phyloP scores from a whole-genome alignment of 2,797 vertebrate species.

The Hybognathus amarus region DNA sequence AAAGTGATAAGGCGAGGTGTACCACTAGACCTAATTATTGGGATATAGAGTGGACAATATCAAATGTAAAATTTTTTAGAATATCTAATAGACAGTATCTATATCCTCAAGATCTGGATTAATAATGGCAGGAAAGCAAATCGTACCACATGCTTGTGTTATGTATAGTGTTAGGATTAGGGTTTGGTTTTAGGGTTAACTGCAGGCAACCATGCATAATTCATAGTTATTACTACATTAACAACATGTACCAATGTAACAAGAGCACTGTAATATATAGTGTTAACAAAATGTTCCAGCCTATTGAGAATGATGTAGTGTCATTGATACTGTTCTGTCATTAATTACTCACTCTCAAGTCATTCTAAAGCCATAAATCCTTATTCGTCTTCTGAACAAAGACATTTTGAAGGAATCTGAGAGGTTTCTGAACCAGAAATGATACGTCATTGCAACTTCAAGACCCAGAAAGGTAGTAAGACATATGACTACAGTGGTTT shows the following conservation, averaged over 20 bases:
- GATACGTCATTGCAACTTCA: too few species aligned
- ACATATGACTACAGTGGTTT: too few species aligned
- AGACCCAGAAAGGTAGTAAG: too few species aligned
- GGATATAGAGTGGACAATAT: background rate
- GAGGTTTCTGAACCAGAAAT: too few species aligned
- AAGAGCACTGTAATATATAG: background rate
- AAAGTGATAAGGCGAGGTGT: background rate
- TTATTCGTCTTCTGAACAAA: too few species aligned
- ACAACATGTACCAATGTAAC: background rate
- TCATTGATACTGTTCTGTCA: too few species aligned
- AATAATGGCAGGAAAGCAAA: background rate
- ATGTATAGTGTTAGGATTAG: background rate
- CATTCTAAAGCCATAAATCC: too few species aligned
- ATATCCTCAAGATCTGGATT: background rate
- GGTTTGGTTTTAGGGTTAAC: background rate
- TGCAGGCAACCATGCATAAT: background rate
- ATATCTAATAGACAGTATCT: background rate
- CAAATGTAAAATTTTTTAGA: background rate
- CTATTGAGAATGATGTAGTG: background rate
- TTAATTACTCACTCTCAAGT: too few species aligned
- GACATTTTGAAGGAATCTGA: too few species aligned
- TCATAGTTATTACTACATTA: background rate
- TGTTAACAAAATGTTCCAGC: background rate
- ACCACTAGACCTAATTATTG: slow-evolving; percentile 1
- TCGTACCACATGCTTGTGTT: too few species aligned